Evolutionary conservation across 1,140 invertebrate species (phyloP).

Genomic region (Drosophila nigrodunni): DNA sequence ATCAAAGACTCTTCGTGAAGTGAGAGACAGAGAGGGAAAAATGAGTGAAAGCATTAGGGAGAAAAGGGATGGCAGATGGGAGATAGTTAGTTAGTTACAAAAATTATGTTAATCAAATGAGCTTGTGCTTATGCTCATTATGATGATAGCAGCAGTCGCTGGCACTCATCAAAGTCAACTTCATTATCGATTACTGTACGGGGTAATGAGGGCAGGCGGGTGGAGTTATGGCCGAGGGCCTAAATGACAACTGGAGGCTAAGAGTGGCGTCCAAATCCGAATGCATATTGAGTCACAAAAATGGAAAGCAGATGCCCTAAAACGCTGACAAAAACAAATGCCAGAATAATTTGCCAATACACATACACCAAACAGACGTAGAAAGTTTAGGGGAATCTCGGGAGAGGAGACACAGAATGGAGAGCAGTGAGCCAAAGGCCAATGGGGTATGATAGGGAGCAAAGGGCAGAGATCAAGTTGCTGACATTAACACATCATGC

Average conservation of each 20-base stretch:
- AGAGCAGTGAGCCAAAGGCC: neutral
- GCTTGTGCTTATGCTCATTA: slow-evolving; percentile 38
- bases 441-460: neutral
- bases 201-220: neutral
- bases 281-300: slow-evolving; percentile 71
- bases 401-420: neutral
- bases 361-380: slow-evolving; percentile 13
- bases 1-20: slow-evolving; percentile 45
- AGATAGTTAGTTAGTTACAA: slow-evolving; percentile 33
- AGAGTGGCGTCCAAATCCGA: slow-evolving; percentile 52
- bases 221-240: neutral
- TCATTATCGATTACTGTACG: slow-evolving; percentile 71
- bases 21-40: neutral
- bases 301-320: slow-evolving; percentile 29
- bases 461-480: slow-evolving; percentile 41
- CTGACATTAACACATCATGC: slow-evolving; percentile 81
- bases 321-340: slow-evolving; percentile 76
- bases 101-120: slow-evolving; percentile 67
- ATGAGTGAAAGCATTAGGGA: neutral
- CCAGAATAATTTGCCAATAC: slow-evolving; percentile 78
- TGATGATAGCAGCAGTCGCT: slow-evolving; percentile 50
- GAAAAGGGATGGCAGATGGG: neutral
- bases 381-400: slow-evolving; percentile 26
- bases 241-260: slow-evolving; percentile 38
- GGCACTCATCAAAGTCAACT: slow-evolving; percentile 47